Evolutionary conservation across 2,113 vertebrate genomes (phyloP).

Genomic region (Thunnus maccoyii): DNA sequence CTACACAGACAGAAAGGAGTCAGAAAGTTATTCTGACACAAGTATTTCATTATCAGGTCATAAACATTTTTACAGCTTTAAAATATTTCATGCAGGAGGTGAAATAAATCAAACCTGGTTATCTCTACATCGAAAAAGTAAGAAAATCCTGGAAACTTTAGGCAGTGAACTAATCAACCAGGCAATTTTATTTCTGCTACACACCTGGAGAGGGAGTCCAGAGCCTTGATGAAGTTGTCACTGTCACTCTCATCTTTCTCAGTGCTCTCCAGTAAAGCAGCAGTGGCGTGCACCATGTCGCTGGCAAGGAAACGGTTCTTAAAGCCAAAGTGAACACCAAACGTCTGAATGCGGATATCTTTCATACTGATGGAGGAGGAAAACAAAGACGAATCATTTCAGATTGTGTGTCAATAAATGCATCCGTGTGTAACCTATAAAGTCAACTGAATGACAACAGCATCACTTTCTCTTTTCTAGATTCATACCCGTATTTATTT

Average conservation of each 20-base stretch:
- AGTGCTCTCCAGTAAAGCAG: slow-evolving; percentile 91
- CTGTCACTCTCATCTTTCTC: slow-evolving; percentile 88
- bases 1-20: slow-evolving; percentile 74
- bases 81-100: neutral
- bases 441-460: neutral
- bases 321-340: slow-evolving; percentile 96
- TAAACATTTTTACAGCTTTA: neutral
- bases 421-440: neutral
- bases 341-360: slow-evolving; percentile 96
- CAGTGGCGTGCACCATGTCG: slow-evolving; percentile 92
- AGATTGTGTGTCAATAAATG: neutral
- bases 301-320: slow-evolving; percentile 97
- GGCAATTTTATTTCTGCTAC: neutral
- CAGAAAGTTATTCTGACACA: neutral
- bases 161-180: neutral
- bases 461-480: neutral
- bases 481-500: slow-evolving; percentile 93
- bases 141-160: too few relatives aligned
- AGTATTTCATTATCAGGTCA: neutral
- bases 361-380: slow-evolving; percentile 88
- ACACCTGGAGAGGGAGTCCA: slow-evolving; percentile 96
- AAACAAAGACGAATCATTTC: neutral
- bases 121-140: too few relatives aligned
- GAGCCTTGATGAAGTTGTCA: slow-evolving; percentile 94
- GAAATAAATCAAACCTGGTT: neutral